Evolutionary conservation across 2,113 vertebrate genomes (phyloP).

Genomic region (Leptosomus discolor): DNA sequence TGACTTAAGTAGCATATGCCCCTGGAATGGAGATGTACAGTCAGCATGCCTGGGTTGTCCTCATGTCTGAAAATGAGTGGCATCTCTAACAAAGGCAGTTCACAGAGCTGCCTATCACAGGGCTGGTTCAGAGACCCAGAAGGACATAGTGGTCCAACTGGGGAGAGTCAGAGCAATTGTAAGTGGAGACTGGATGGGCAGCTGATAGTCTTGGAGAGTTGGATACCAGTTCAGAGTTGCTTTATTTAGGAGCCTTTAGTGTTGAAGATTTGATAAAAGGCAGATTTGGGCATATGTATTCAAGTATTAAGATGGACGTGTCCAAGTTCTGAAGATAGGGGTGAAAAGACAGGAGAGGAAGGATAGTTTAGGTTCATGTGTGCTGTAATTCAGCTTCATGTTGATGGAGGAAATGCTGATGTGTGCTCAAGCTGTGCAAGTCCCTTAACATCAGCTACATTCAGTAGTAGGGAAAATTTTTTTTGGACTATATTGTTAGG

Average conservation of each 20-base stretch:
- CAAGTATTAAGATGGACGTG: not conserved
- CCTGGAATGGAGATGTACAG: rapidly evolving
- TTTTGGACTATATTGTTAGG: not conserved
- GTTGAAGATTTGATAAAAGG: not conserved
- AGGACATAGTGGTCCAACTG: not conserved
- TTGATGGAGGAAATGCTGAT: not conserved
- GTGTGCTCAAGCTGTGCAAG: not conserved
- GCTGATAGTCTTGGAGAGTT: not conserved
- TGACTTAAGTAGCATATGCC: not conserved
- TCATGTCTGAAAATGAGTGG: not conserved
- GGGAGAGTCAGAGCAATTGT: not conserved
- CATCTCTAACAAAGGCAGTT: not conserved
- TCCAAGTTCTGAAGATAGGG: not conserved
- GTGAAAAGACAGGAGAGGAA: not conserved
- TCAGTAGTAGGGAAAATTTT: not conserved
- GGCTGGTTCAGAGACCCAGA: not conserved
- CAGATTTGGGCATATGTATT: not conserved
- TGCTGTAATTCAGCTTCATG: not conserved
- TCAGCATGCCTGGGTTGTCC: not conserved
- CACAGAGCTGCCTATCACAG: not conserved
- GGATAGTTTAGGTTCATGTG: rapidly evolving
- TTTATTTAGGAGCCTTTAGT: not conserved
- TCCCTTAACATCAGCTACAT: not conserved
- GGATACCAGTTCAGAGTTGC: not conserved
- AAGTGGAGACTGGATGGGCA: not conserved